Evolutionary conservation across 2,113 vertebrate genomes (phyloP), one percentile per base, ranked within the genome.

Genomic region (Pithys albifrons): DNA sequence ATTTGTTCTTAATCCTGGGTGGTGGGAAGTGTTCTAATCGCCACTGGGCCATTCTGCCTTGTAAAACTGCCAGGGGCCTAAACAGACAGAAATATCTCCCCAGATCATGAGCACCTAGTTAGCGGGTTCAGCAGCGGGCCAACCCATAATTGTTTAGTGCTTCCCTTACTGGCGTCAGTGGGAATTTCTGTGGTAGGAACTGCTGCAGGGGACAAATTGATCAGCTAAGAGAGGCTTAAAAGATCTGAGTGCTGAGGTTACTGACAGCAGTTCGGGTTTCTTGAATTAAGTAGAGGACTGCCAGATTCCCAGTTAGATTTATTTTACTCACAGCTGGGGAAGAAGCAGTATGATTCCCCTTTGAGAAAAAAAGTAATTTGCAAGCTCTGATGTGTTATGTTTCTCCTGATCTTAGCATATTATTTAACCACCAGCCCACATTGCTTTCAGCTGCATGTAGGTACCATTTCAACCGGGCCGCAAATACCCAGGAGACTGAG

Each of bases 181-280:
- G 95, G 94, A 96, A 95, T 95, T 97, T 77, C 76, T 35, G 28
- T 5, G 6, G 81, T 88, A 77, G 85, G 83, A 96, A 92, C 54
- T 41, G 61, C 96, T 97, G 81, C 65, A 86, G 90, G 93, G 85
- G 54, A 85, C 66, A 96, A 91, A 96, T 54, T 92, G 92, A 97
- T 97, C 93, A 95, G 79, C 87, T 85, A 52, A 93, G 91, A 94
- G 79, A 82, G 62, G 46, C 76, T 96, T 96, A 92, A 95, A 95
- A 71, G 93, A 85, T 91, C 80, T 89, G 74, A 95, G 73, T 43
- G 52, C 67, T 90, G 35, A 54, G 52, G 80, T 91, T 93, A 61
- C 92, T 87, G 95, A 89, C 66, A 52, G 62, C 62, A 62, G 28
- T 85, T 81, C 45, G 17, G 8, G 61, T 72, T 93, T 95, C 41